phyloP scores from a whole-genome alignment of 2,888 invertebrate species.

The Linhomoeus sp. region DNA sequence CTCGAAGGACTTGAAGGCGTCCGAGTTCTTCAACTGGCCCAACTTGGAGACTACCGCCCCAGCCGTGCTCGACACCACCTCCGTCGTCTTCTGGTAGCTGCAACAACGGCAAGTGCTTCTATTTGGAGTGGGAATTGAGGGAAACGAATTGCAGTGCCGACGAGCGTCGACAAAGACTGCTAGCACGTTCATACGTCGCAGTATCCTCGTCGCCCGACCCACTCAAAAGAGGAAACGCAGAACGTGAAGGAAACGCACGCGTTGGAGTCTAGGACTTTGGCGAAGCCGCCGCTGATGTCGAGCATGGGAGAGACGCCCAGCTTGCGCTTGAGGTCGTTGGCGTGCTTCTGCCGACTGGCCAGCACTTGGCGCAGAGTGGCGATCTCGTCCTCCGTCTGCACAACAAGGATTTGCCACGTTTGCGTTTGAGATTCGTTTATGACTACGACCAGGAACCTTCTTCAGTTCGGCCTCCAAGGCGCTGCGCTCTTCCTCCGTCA shows the following conservation, averaged over 20 bases:
- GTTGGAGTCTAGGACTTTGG: constrained; percentile 75
- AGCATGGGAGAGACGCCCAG: constrained; percentile 84
- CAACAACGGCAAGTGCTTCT: too few relatives aligned
- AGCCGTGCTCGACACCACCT: constrained; percentile 66
- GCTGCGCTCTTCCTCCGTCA: constrained; percentile 16
- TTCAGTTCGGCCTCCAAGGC: constrained; percentile 14
- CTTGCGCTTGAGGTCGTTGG: constrained; percentile 71
- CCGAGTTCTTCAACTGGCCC: constrained; percentile 61
- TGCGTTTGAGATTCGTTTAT: too few relatives aligned
- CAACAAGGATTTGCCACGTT: too few relatives aligned
- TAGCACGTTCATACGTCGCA: too few relatives aligned
- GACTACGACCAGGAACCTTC: neutral
- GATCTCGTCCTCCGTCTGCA: constrained; percentile 74
- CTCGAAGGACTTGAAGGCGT: constrained; percentile 90
- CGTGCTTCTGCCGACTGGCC: constrained; percentile 53
- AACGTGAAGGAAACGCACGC: constrained; percentile 63
- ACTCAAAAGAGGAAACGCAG: too few relatives aligned
- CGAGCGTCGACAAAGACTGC: too few relatives aligned
- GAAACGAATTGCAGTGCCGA: too few relatives aligned
- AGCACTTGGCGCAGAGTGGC: constrained; percentile 74
- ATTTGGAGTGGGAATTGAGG: constrained; percentile 2
- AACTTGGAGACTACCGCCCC: constrained; percentile 62
- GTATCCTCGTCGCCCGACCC: too few relatives aligned
- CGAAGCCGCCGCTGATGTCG: constrained; percentile 74
- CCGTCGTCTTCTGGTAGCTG: constrained; percentile 84